Percentiles rank a stretch among this genome's conserved stretches.
Evolutionary conservation across 2,113 vertebrate species (phyloP).

Genomic region (Lagenorhynchus albirostris): DNA sequence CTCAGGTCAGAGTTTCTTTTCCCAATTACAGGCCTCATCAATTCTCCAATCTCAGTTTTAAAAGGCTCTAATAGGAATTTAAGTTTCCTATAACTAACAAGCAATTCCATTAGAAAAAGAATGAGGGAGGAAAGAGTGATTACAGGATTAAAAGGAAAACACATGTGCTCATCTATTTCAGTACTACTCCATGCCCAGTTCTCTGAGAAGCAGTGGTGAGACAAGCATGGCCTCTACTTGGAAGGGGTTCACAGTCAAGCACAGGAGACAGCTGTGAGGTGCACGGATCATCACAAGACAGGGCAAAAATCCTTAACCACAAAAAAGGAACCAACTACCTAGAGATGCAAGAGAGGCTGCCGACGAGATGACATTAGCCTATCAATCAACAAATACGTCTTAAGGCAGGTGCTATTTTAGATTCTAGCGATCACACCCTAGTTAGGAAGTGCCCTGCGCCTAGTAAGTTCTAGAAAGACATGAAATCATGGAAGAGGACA

Average conservation of each 20-base stretch:
- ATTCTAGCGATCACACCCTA: neutral
- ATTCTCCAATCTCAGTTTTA: slow-evolving; percentile 70
- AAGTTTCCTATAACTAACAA: slow-evolving; percentile 71
- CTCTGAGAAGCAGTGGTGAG: neutral
- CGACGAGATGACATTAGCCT: neutral
- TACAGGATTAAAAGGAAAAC: slow-evolving; percentile 20
- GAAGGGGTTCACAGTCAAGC: neutral
- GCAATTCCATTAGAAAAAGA: slow-evolving; percentile 61
- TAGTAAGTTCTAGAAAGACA: neutral
- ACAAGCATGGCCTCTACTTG: neutral
- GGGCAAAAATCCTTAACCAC: neutral
- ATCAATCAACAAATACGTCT: neutral
- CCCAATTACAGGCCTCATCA: slow-evolving; percentile 75
- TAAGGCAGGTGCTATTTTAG: neutral
- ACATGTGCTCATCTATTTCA: neutral
- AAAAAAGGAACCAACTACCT: neutral
- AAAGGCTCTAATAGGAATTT: slow-evolving; percentile 70
- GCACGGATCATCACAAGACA: neutral
- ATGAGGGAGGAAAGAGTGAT: neutral
- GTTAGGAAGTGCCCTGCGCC: neutral
- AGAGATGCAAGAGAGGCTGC: neutral
- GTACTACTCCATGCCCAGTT: neutral
- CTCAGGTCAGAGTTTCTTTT: slow-evolving; percentile 76
- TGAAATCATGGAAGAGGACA: neutral
- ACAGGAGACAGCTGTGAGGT: neutral